Evolutionary conservation across 2,797 vertebrate species (phyloP), one percentile per base, ranked within the genome.

Genomic region (Phyllotis vaccarum): DNA sequence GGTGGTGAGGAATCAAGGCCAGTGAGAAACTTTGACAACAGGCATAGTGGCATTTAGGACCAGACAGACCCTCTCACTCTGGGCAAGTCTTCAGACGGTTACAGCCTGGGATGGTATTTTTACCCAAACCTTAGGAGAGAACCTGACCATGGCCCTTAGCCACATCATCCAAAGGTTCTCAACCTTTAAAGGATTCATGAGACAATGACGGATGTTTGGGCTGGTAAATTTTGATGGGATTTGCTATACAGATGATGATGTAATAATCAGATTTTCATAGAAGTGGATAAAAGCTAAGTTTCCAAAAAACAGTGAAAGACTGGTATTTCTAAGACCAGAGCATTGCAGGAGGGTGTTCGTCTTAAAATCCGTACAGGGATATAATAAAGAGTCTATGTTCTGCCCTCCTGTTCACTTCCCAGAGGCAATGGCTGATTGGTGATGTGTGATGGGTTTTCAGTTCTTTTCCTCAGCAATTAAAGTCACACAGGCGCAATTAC

Each of bases 401-500:
- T 52, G 17, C 27, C 31, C 46, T 46, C 88, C 74, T 6, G 49
- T 56, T n/a, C 22, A n/a, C n/a, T 82, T 7, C 56, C 90, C 46
- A 87, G 56, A 86, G 68, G 14, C 6, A 40, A 82, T 7, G 49
- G 27, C 34, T 85, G 43, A 37, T 74, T 49, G 46, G 46, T 49
- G 46, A 49, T 49, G 46, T 49, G 9, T 5, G 46, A 49, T 54
- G 14, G 22, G 34, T 93, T 95, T 81, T 62, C 11, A 62, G 37
- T 60, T 96, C 54, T 72, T 93, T 89, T 60, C 19, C 66, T 37
- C 49, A 10, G 80, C 40, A 93, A 52, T 94, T 91, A 62, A 40
- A 76, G 80, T 70, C 62, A 52, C 68, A 85, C 0, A 81, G 75
- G 60, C 13, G 78, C 43, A 88, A 46, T 89, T 94, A n/a, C n/a